These are phyloP conservation scores for Ylistrum balloti DNA, from an alignment of 1,140 invertebrate genomes.

Conservation along the genomic window DNA sequence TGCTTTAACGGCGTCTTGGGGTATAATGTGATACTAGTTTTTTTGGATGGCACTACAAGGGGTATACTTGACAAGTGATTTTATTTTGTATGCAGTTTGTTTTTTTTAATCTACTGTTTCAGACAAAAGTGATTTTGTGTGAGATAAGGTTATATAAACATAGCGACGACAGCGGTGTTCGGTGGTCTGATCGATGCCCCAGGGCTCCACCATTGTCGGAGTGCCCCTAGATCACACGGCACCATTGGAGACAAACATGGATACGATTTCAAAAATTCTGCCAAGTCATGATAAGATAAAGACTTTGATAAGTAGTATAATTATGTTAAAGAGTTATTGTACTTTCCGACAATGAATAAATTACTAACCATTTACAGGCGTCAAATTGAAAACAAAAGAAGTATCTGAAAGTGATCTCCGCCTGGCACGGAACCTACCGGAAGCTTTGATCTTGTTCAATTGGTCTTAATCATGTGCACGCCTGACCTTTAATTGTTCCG, in stretches of 20 bases:
- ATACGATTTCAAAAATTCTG: neutral
- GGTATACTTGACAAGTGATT: neutral
- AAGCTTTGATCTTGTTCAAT: neutral
- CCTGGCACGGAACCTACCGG: neutral
- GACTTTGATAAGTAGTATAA: neutral
- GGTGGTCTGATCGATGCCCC: neutral
- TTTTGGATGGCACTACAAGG: neutral
- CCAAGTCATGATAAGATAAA: slow-evolving; percentile 4
- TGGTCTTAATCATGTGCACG: neutral
- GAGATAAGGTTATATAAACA: slow-evolving; percentile 21
- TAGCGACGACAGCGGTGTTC: neutral
- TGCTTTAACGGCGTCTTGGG: no score
- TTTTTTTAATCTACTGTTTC: neutral
- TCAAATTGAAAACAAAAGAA: neutral
- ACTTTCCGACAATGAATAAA: neutral
- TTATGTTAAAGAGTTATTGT: slow-evolving; percentile 2
- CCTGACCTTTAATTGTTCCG: neutral
- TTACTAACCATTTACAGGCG: neutral
- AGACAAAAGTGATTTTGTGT: neutral
- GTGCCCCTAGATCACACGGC: neutral
- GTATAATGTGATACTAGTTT: no score
- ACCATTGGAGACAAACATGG: neutral
- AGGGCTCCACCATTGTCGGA: neutral
- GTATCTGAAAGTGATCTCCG: neutral
- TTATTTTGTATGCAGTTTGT: neutral